Evolutionary conservation across 1,140 invertebrate genomes (phyloP).

Genomic region (Caenorhabditis remanei): DNA sequence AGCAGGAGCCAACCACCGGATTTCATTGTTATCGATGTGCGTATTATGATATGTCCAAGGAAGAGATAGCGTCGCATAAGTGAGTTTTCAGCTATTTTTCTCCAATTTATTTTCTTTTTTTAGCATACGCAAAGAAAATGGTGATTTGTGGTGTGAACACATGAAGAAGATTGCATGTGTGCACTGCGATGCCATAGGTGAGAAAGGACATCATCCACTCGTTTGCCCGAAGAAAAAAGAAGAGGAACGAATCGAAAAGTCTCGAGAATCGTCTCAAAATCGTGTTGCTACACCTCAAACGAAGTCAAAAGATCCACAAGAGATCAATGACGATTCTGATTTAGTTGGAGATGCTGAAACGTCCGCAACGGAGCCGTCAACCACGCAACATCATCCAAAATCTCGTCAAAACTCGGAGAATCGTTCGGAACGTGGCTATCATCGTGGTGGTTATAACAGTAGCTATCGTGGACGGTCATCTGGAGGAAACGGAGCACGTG

Average conservation of each 20-base stretch:
- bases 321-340: not conserved
- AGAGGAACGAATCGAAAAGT: conserved; percentile 19
- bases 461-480: conserved; percentile 24
- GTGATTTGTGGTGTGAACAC: conserved; percentile 49
- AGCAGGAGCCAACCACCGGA: not conserved
- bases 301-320: not conserved
- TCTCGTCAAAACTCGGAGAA: conserved; percentile 39
- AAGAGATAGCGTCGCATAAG: conserved; percentile 4
- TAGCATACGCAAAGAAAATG: conserved; percentile 40
- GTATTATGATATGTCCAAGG: not conserved
- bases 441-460: not conserved
- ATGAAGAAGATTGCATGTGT: conserved; percentile 40
- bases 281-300: not conserved
- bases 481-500: conserved; percentile 6
- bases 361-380: not conserved
- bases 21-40: conserved; percentile 20
- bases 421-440: not conserved
- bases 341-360: not conserved
- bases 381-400: not conserved
- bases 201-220: conserved; percentile 21
- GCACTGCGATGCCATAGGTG: conserved; percentile 12
- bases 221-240: conserved; percentile 41
- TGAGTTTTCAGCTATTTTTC: not conserved
- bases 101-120: not conserved
- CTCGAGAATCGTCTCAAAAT: not conserved